phyloP scores from a whole-genome alignment of 2,888 invertebrate genomes.

The Graphium colonna region DNA sequence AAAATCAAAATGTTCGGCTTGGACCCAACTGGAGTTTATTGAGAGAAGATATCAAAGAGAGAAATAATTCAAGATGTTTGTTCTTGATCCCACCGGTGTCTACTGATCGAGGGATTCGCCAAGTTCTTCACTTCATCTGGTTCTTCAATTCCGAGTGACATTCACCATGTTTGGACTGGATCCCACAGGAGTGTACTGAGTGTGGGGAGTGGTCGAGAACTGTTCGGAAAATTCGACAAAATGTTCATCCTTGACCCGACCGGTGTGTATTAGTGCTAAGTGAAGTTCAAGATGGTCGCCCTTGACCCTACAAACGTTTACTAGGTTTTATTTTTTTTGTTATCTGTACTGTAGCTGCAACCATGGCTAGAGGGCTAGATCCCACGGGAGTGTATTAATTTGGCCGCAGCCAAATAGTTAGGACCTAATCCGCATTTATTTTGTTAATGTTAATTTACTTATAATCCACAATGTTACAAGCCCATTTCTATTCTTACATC shows the following conservation, averaged over 20 bases:
- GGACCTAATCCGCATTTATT: conserved; percentile 25
- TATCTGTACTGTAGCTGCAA: conserved; percentile 34
- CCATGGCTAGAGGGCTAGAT: conserved; percentile 57
- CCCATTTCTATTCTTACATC: conserved; percentile 29
- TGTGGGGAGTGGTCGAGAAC: conserved; percentile 26
- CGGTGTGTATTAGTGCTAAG: conserved; percentile 58
- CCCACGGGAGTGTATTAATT: conserved; percentile 60
- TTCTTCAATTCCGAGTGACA: conserved; percentile 20
- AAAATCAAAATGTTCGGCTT: conserved; percentile 51
- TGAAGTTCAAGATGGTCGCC: conserved; percentile 35
- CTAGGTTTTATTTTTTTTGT: conserved; percentile 34
- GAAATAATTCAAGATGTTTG: conserved; percentile 55
- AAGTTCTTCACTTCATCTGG: not conserved
- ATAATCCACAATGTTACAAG: conserved; percentile 27
- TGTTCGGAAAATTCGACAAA: conserved; percentile 38
- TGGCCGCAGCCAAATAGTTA: conserved; percentile 21
- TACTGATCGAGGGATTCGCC: conserved; percentile 37
- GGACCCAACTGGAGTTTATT: conserved; percentile 70
- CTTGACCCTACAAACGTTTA: conserved; percentile 45
- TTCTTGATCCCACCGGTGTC: conserved; percentile 63
- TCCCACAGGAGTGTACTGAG: conserved; percentile 70
- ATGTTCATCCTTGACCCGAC: conserved; percentile 71
- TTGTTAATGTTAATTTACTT: conserved; percentile 31
- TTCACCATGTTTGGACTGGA: conserved; percentile 62
- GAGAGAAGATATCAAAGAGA: conserved; percentile 27